A percentile compares a stretch with the other conserved stretches of the same genome.
Conservation (phyloP, 2,113 vertebrate species). For the Brachypteracias leptosomus region DNA sequence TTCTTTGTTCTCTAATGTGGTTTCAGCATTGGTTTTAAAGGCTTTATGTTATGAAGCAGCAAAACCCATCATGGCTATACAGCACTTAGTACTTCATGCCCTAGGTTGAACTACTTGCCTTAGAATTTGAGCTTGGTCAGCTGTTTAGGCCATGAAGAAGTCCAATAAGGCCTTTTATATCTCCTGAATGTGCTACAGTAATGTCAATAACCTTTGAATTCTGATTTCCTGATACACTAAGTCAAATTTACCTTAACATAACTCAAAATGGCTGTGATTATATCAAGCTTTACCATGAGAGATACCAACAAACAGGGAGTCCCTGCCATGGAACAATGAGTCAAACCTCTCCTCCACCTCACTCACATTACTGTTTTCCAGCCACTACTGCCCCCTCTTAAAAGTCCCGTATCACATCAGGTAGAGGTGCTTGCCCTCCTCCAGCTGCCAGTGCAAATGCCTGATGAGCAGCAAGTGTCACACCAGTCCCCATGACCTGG, state of each 20-base stretch:
- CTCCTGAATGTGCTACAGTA: neutral
- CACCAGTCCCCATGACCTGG: neutral
- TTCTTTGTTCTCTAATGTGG: neutral
- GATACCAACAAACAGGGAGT: neutral
- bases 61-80: neutral
- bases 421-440: neutral
- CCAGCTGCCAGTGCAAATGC: fast-evolving
- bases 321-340: neutral
- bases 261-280: neutral
- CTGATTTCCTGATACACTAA: neutral
- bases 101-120: neutral
- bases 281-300: neutral
- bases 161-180: neutral
- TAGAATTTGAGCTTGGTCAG: neutral
- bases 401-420: fast-evolving
- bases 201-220: neutral
- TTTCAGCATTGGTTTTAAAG: neutral
- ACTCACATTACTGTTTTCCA: neutral
- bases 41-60: neutral
- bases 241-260: neutral
- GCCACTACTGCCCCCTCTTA: neutral
- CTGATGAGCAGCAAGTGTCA: neutral
- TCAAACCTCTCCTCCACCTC: neutral
- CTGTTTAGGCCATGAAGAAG: neutral
- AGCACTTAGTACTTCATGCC: neutral